These are phyloP conservation scores for Platynereis dumerilii DNA, from an alignment of 2,888 invertebrate genomes.

Conservation along the genomic window DNA sequence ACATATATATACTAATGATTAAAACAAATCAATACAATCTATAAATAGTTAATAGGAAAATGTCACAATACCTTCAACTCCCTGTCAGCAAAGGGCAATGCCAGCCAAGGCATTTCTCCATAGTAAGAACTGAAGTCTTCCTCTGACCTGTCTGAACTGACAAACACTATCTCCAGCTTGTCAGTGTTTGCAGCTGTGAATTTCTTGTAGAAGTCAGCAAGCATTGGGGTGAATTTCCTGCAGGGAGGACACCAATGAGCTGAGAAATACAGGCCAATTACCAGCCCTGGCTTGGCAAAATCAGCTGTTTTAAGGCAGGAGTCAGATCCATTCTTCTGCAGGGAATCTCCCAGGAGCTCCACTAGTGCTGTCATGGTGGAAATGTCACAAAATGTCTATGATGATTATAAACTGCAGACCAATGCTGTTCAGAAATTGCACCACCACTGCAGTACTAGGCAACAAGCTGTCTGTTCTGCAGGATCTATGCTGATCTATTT, in stretches of 20 bases:
- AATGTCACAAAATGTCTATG: background rate
- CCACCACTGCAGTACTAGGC: too few relatives aligned
- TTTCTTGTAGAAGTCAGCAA: conserved; percentile 63
- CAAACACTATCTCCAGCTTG: conserved; percentile 66
- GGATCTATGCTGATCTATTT: too few relatives aligned
- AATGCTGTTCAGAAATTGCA: too few relatives aligned
- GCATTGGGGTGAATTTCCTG: conserved; percentile 64
- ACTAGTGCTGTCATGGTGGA: background rate
- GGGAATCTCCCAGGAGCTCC: background rate
- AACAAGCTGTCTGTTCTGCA: too few relatives aligned
- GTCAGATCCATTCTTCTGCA: background rate
- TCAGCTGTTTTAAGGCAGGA: background rate
- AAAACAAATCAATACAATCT: too few relatives aligned
- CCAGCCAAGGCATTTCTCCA: conserved; percentile 64
- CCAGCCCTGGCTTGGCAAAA: conserved; percentile 39
- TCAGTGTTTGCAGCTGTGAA: conserved; percentile 46
- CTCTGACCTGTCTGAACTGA: conserved; percentile 64
- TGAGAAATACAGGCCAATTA: conserved; percentile 66
- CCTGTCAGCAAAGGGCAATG: conserved; percentile 58
- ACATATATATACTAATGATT: too few relatives aligned
- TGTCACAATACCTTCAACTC: conserved; percentile 42
- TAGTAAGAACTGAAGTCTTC: conserved; percentile 61
- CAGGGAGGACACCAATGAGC: conserved; percentile 69
- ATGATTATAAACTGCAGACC: too few relatives aligned
- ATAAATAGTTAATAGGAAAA: too few relatives aligned